Evolutionary conservation across 2,888 invertebrate genomes (phyloP).

Genomic region (Drosophila meridionalis): DNA sequence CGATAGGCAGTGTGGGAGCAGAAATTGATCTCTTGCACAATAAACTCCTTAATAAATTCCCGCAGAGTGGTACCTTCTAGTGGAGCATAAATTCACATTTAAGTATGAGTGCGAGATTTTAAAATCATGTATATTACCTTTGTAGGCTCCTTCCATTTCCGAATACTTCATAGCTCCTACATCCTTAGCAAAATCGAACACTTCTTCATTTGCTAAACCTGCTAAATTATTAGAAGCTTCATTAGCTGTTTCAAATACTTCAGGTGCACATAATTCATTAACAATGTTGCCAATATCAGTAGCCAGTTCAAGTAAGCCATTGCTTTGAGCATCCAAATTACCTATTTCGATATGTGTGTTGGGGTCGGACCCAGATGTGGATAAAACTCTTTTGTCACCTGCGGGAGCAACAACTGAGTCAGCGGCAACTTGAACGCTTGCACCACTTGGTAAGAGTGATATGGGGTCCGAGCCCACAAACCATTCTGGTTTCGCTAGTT

Average conservation of each 20-base stretch:
- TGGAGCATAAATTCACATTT: not conserved
- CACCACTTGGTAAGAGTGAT: slow-evolving; percentile 27
- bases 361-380: slow-evolving; percentile 24
- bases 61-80: not conserved
- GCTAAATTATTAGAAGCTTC: slow-evolving; percentile 60
- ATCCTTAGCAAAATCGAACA: slow-evolving; percentile 30
- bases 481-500: slow-evolving; percentile 48
- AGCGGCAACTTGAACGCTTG: slow-evolving; percentile 15
- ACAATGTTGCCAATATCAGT: slow-evolving; percentile 54
- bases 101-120: not conserved
- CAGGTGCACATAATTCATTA: slow-evolving; percentile 34
- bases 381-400: slow-evolving; percentile 19
- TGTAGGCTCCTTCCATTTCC: not conserved
- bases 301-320: slow-evolving; percentile 63
- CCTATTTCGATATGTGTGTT: slow-evolving; percentile 26
- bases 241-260: slow-evolving; percentile 51
- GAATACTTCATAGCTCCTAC: slow-evolving; percentile 7
- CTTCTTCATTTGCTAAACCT: slow-evolving; percentile 48
- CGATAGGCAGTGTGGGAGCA: slow-evolving; percentile 2
- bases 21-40: slow-evolving; percentile 47
- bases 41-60: slow-evolving; percentile 35
- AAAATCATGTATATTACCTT: slow-evolving; percentile 34
- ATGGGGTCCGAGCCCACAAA: slow-evolving; percentile 62
- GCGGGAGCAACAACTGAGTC: slow-evolving; percentile 14
- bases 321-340: slow-evolving; percentile 57